phyloP scores from a whole-genome alignment of 2,797 vertebrate species.

The Ceryle rudis region DNA sequence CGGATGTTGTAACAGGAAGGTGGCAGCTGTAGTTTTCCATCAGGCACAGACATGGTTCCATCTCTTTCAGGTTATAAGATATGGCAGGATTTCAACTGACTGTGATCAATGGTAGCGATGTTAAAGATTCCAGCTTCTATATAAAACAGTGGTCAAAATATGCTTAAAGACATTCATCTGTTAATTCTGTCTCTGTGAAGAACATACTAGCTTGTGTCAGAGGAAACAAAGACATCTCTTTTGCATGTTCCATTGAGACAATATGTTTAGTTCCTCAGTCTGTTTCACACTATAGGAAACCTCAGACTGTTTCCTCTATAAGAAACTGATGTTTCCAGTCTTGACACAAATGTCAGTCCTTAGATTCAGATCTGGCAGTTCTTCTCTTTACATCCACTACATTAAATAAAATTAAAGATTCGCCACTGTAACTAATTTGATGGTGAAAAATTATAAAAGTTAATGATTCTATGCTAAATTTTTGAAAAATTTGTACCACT shows the following conservation, averaged over 20 bases:
- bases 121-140: background rate
- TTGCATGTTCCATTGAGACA: background rate
- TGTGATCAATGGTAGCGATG: rapidly evolving
- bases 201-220: background rate
- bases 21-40: background rate
- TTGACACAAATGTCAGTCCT: background rate
- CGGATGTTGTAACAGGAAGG: background rate
- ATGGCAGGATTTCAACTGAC: background rate
- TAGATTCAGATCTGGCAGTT: background rate
- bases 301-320: background rate
- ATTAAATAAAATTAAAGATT: background rate
- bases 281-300: background rate
- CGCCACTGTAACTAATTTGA: background rate
- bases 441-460: background rate
- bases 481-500: background rate
- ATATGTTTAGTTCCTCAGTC: background rate
- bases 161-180: background rate
- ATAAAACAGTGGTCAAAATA: background rate
- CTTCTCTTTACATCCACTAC: background rate
- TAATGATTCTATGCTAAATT: background rate
- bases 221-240: background rate
- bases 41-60: background rate
- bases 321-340: background rate
- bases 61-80: background rate
- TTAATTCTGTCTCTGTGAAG: background rate